phyloP scores from a whole-genome alignment of 2,797 vertebrate species.

The Cichlasoma orientale region DNA sequence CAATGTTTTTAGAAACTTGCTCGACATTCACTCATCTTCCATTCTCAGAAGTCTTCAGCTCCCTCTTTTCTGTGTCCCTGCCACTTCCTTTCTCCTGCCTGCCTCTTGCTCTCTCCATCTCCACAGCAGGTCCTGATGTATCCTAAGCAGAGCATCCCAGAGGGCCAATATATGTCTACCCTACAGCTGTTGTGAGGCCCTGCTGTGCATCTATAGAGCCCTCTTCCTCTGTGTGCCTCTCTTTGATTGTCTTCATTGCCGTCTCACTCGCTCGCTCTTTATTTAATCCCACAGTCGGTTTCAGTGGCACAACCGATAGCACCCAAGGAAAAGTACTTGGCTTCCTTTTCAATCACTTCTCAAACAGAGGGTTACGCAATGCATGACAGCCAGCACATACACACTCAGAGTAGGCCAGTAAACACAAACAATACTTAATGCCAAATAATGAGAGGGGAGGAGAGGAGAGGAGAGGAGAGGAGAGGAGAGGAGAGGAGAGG shows the following conservation, averaged over 20 bases:
- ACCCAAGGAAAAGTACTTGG: constrained; percentile 49
- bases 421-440: constrained; percentile 33
- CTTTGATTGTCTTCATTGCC: constrained; percentile 8
- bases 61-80: constrained; percentile 7
- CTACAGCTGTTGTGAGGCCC: constrained; percentile 37
- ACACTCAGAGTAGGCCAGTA: neutral
- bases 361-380: constrained; percentile 51
- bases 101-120: constrained; percentile 28
- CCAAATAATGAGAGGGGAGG: constrained; percentile 26
- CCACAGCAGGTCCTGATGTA: constrained; percentile 22
- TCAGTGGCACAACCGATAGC: constrained; percentile 47
- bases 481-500: neutral
- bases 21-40: constrained; percentile 3
- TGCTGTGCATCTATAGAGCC: constrained; percentile 26
- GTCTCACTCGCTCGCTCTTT: constrained; percentile 11
- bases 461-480: constrained; percentile 13
- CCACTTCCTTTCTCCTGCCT: constrained; percentile 22
- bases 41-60: constrained; percentile 5
- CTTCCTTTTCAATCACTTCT: constrained; percentile 49
- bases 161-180: constrained; percentile 27
- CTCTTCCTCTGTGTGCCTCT: constrained; percentile 4
- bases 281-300: constrained; percentile 50
- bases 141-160: constrained; percentile 58
- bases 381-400: neutral
- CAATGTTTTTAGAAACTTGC: neutral